Conservation (phyloP, 2,888 invertebrate species). For the Euspilapteryx auroguttella region DNA sequence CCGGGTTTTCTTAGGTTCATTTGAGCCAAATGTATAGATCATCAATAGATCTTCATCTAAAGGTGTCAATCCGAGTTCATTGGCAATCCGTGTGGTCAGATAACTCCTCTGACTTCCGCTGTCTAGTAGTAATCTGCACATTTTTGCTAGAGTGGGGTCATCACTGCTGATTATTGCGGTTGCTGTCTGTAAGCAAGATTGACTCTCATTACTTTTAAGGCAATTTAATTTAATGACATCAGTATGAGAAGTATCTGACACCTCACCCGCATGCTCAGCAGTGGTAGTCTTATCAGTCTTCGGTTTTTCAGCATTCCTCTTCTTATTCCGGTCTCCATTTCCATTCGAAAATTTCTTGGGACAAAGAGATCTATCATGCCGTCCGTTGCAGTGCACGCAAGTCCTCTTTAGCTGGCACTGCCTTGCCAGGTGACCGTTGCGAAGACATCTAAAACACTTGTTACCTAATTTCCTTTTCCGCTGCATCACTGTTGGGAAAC, state of each 20-base stretch:
- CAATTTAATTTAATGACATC: no score
- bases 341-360: no score
- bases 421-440: background rate
- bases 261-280: no score
- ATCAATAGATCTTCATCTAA: background rate
- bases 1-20: no score
- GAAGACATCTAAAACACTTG: background rate
- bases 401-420: background rate
- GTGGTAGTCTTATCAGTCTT: no score
- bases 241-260: no score
- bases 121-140: slow-evolving; percentile 2
- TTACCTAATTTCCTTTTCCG: no score
- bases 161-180: background rate
- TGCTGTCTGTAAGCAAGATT: slow-evolving; percentile 2
- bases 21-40: no score
- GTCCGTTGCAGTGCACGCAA: background rate
- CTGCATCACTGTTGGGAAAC: no score
- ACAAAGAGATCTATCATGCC: slow-evolving; percentile 1
- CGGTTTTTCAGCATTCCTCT: no score
- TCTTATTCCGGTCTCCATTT: no score
- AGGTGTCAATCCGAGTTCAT: background rate
- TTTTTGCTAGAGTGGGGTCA: background rate
- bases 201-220: background rate
- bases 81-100: slow-evolving; percentile 1
- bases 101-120: slow-evolving; percentile 5